These are phyloP conservation scores for Zenarchopterus dispar DNA, from an alignment of 2,797 vertebrate species.

Conservation along the genomic window DNA sequence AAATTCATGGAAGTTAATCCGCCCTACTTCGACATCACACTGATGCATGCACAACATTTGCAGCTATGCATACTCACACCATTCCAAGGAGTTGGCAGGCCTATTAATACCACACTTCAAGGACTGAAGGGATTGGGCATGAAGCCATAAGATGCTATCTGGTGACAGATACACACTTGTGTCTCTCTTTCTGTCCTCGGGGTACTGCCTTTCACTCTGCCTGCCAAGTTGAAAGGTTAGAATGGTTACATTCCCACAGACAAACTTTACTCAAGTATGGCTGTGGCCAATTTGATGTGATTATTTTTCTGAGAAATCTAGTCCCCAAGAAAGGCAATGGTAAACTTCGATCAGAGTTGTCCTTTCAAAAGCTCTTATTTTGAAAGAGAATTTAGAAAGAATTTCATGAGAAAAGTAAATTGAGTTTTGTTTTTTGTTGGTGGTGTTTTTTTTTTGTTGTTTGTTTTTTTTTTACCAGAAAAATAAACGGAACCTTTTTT, in stretches of 20 bases:
- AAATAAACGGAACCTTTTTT: too few species aligned
- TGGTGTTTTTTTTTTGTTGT: too few species aligned
- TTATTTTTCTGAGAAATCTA: slow-evolving; percentile 18
- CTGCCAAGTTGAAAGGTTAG: slow-evolving; percentile 72
- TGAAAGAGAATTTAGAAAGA: not conserved
- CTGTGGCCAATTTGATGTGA: slow-evolving; percentile 37
- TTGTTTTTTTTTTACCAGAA: too few species aligned
- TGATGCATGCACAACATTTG: slow-evolving; percentile 40
- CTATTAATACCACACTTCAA: slow-evolving; percentile 81
- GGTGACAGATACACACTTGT: slow-evolving; percentile 77
- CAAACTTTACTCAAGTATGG: slow-evolving; percentile 35
- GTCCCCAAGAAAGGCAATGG: not conserved
- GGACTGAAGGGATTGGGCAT: slow-evolving; percentile 67
- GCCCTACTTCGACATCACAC: slow-evolving; percentile 26
- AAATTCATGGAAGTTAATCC: slow-evolving; percentile 40
- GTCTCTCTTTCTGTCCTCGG: slow-evolving; percentile 72
- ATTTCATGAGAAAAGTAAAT: too few species aligned
- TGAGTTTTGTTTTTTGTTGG: too few species aligned
- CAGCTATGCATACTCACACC: slow-evolving; percentile 70
- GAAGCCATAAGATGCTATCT: slow-evolving; percentile 77
- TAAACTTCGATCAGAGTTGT: not conserved
- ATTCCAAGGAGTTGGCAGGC: slow-evolving; percentile 77
- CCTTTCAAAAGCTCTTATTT: not conserved
- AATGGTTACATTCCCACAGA: slow-evolving; percentile 62
- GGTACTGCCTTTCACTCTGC: slow-evolving; percentile 62